Base-by-base conservation (phyloP, 37 sponge, comb jelly and placozoan species). In the Haliclona indistincta region DNA sequence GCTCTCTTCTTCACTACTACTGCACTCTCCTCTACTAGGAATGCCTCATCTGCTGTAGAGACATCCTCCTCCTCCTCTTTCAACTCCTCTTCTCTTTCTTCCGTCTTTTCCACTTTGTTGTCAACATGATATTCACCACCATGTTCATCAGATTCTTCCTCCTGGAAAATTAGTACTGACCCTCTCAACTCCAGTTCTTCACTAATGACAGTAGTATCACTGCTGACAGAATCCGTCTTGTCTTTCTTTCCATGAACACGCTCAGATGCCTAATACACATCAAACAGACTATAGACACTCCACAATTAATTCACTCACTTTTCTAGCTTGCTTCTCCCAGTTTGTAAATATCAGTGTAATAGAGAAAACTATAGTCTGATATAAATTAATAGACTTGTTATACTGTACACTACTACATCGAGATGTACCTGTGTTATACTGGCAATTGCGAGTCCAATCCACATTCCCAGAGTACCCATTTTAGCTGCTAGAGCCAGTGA, bases 401-500 rank as follows among this genome's bases (percentile, higher is more conserved):
- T n/a, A n/a, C n/a, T n/a, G n/a, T n/a, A n/a, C n/a, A n/a, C n/a
- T n/a, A n/a, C n/a, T n/a, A n/a, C n/a, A n/a, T n/a, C n/a, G n/a
- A n/a, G n/a, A n/a, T n/a, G n/a, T n/a, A 11, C 22, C n/a, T 58
- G 60, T 25, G 60, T 58, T 25, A 58, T 6, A 26, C 60, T n/a
- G 25, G 64, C 84, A 7, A 60, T 34, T 26, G 68, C 37, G 1
- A 82, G 56, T 7, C 89, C 89, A 38, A 74, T 62, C 89, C 89
- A 89, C 26, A 74, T 45, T 23, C 89, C 89, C 43, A 55, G 47
- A 8, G 68, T 67, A 5, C 84, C 84, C 51, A 89, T 37, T 3
- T 66, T 55, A 20, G 64, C 70, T 19, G 39, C 26, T 22, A 83
- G 54, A 4, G 80, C 84, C 58, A 89, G 73, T 40, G 39, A 66